Evolutionary conservation across 2,888 invertebrate species (phyloP).

Genomic region (Acanthosepion pharaonis): DNA sequence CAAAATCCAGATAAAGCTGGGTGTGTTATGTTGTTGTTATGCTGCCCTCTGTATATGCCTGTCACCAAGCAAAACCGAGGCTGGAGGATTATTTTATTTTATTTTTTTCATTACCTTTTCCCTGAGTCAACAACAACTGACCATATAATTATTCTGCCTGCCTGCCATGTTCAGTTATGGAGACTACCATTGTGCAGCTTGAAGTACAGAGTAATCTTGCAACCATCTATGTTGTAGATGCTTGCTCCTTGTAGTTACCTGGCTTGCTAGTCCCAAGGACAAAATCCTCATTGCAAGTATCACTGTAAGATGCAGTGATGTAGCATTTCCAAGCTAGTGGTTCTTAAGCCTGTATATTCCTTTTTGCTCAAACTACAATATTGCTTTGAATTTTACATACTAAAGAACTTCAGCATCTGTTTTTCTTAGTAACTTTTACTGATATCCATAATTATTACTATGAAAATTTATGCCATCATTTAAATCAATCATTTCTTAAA

Average conservation of each 20-base stretch:
- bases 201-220: neutral
- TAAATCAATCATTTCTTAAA: neutral
- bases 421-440: neutral
- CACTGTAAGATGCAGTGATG: neutral
- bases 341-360: neutral
- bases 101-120: too few species aligned
- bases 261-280: neutral
- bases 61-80: neutral
- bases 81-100: neutral
- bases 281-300: neutral
- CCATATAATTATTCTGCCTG: neutral
- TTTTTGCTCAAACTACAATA: neutral
- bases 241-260: neutral
- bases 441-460: neutral
- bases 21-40: neutral
- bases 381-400: neutral
- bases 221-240: conserved; percentile 16
- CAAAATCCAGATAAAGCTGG: neutral
- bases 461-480: neutral
- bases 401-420: neutral
- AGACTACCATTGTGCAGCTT: neutral
- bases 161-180: conserved; percentile 18
- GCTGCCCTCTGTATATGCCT: conserved; percentile 5
- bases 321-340: neutral
- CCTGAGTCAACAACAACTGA: neutral